These are phyloP conservation scores for Carposina sasakii DNA, from an alignment of 1,140 invertebrate species.

Conservation along the genomic window DNA sequence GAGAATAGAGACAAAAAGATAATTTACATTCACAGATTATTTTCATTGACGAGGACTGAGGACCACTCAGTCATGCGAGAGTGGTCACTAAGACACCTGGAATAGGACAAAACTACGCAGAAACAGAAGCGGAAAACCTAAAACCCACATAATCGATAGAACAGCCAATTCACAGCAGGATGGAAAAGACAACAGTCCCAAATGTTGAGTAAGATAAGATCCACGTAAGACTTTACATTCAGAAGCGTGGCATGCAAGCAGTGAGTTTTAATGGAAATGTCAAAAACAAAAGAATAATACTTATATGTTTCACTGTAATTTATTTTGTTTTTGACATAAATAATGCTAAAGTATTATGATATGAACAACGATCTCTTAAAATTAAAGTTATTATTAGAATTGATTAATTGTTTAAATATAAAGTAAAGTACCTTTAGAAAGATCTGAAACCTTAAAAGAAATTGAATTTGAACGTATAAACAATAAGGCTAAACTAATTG, in stretches of 20 bases:
- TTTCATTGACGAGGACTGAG: neutral
- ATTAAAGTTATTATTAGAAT: conserved; percentile 37
- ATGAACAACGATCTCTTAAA: conserved; percentile 45
- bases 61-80: neutral
- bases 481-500: conserved; percentile 27
- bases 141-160: conserved; percentile 20
- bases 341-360: conserved; percentile 33
- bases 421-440: conserved; percentile 38
- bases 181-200: conserved; percentile 48
- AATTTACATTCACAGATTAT: conserved; percentile 1
- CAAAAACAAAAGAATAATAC: conserved; percentile 28
- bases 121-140: neutral
- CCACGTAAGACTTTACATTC: conserved; percentile 39
- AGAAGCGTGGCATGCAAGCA: conserved; percentile 61
- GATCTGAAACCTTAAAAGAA: conserved; percentile 65
- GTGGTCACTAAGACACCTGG: neutral
- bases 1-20: too few species aligned
- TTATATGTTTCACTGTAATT: too few species aligned
- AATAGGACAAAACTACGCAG: neutral
- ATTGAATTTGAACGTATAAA: conserved; percentile 49
- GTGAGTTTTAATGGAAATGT: conserved; percentile 37
- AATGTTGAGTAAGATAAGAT: conserved; percentile 40
- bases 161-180: conserved; percentile 47
- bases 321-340: conserved; percentile 30
- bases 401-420: conserved; percentile 50